Evolutionary conservation across 2,113 vertebrate species (phyloP).

Genomic region (Ophthalmolycus amberensis): DNA sequence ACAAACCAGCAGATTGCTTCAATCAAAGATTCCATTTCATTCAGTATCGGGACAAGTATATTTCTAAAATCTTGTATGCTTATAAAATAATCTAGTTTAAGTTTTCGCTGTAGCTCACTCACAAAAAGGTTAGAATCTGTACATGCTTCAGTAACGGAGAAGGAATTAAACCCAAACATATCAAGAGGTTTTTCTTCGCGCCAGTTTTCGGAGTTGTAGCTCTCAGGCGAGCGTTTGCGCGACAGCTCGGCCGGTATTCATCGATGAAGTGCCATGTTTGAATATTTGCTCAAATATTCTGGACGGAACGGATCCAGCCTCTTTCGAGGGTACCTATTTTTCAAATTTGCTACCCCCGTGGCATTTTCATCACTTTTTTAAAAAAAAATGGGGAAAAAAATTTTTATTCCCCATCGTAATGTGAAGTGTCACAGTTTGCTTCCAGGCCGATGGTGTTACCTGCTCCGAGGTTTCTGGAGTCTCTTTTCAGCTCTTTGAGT

Average conservation of each 20-base stretch:
- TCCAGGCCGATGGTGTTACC: not conserved
- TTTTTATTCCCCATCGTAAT: not conserved
- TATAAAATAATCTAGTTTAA: too few species aligned
- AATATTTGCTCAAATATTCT: slow-evolving; percentile 40
- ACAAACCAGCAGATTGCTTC: too few species aligned
- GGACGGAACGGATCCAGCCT: not conserved
- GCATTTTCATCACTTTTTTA: slow-evolving; percentile 27
- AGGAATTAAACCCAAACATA: not conserved
- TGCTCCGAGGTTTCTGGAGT: not conserved
- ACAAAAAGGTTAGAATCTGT: not conserved
- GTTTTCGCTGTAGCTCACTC: too few species aligned
- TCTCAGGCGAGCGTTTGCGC: slow-evolving; percentile 6
- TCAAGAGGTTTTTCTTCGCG: not conserved
- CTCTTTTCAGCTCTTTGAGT: slow-evolving; percentile 54
- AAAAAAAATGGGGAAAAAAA: too few species aligned
- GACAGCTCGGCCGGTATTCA: slow-evolving; percentile 10
- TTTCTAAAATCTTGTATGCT: too few species aligned
- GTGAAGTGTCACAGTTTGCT: slow-evolving; percentile 61
- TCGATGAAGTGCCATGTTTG: slow-evolving; percentile 51
- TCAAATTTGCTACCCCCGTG: slow-evolving; percentile 34
- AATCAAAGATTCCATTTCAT: too few species aligned
- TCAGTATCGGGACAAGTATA: too few species aligned
- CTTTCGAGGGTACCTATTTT: slow-evolving; percentile 14
- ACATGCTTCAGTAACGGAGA: not conserved
- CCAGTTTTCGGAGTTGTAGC: not conserved